Conservation (phyloP, 2,797 vertebrate species). For the Molossus molossus region DNA sequence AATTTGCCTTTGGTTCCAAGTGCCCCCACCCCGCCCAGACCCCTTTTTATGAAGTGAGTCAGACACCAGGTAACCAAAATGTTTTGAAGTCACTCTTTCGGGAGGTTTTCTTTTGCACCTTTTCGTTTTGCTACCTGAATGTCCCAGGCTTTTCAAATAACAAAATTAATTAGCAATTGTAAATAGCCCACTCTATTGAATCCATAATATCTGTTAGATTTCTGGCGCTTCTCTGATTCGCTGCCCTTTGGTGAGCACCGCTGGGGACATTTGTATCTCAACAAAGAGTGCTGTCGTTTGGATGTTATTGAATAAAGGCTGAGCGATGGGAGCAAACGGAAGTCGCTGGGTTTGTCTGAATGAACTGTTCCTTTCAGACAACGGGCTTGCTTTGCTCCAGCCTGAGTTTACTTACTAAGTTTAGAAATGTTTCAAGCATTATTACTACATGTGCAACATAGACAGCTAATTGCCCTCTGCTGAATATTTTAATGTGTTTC, state of each 20-base stretch:
- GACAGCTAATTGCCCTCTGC: constrained; percentile 75
- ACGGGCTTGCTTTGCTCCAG: not conserved
- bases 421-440: constrained; percentile 64
- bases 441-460: constrained; percentile 69
- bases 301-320: constrained; percentile 33
- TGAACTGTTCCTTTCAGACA: constrained; percentile 43
- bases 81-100: not conserved
- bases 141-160: not conserved
- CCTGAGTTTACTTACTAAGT: constrained; percentile 48
- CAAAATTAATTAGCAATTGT: not conserved
- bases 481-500: constrained; percentile 81
- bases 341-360: constrained; percentile 27
- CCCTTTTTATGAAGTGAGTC: not conserved
- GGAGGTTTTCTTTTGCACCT: not conserved
- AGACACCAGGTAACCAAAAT: not conserved
- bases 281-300: not conserved
- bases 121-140: not conserved
- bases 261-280: not conserved
- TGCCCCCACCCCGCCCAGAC: too few species aligned
- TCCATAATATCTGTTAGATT: not conserved
- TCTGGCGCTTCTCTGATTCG: not conserved
- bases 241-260: not conserved
- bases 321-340: constrained; percentile 29
- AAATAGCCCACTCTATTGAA: not conserved
- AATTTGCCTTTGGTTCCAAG: not conserved